Evolutionary conservation across 2,113 vertebrate species (phyloP).

Genomic region (Microcebus griseorufus): DNA sequence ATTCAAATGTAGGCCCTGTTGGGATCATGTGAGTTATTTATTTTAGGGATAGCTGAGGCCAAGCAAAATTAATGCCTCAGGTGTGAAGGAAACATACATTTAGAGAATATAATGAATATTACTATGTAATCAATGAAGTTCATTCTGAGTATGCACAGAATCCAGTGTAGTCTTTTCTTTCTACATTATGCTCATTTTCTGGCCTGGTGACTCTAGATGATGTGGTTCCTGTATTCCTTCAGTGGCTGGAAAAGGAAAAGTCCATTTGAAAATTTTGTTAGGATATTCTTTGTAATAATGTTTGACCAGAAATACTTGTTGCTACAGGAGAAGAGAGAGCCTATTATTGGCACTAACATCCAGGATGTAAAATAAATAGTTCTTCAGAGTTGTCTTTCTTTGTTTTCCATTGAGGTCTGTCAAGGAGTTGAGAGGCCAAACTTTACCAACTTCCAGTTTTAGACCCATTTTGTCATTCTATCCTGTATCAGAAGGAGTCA

Average conservation of each 20-base stretch:
- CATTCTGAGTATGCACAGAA: neutral
- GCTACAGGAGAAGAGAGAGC: neutral
- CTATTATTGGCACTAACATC: neutral
- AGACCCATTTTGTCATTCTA: conserved; percentile 11
- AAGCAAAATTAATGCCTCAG: neutral
- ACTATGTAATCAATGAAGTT: neutral
- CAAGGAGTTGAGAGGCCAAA: neutral
- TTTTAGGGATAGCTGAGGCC: conserved; percentile 4
- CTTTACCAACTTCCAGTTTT: neutral
- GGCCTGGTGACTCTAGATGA: neutral
- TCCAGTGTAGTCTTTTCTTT: neutral
- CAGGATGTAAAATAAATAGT: neutral
- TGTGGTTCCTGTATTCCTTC: conserved; percentile 15
- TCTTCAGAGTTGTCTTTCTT: neutral
- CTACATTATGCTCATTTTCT: conserved; percentile 8
- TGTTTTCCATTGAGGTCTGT: neutral
- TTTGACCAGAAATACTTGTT: conserved; percentile 2
- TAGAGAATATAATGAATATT: neutral
- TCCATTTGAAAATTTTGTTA: conserved; percentile 13
- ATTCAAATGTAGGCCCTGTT: neutral
- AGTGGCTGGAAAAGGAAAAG: neutral
- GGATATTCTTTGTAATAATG: neutral
- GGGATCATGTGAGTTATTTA: neutral
- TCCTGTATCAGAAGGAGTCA: neutral
- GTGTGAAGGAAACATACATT: neutral